Evolutionary conservation across 2,888 invertebrate genomes (phyloP), one percentile per base, ranked within the genome.

Genomic region (Tribolium freemani): DNA sequence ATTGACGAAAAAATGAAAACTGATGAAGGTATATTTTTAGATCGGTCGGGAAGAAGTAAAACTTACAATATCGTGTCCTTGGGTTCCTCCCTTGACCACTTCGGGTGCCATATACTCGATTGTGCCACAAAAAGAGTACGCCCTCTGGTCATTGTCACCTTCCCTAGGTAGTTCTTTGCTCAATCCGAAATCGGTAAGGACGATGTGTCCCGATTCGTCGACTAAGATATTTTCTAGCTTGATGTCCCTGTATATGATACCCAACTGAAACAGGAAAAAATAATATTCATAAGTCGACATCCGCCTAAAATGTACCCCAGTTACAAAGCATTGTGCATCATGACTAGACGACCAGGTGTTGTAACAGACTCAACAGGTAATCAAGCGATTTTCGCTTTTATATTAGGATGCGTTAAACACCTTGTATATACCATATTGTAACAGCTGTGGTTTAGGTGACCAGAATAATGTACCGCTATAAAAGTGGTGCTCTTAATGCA

Each of bases 121-220:
- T 75, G 98, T 99, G 11, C 99, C 99, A 86, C 99, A 99, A 88
- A 98, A 99, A 75, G 97, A 98, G 88, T 97, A 97, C 0, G 99
- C 95, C 75, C 97, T 88, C 83, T 93, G 93, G 83, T 95, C 88
- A 6, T 77, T 78, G 31, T 75, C 75, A 46, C 82, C 81, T 64
- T 83, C 89, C 90, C 83, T 90, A 87, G 86, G 84, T 63, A 96
- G 94, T 88, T 98, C 97, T 88, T 99, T 99, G 85, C 97, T 97
- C 46, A 99, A 91, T 0, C 99, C 99, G 87, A 99, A 99, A 89
- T 99, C 99, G 0, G 99, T 98, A 71, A 99, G 88, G 58, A 98
- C 96, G 75, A 99, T 94, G 87, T 99, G 98, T 3, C 99, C 99
- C 75, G 95, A 93, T 9, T 93, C 91, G 88, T 99, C 98, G 76